Evolutionary conservation across 2,113 vertebrate species (phyloP).

Genomic region (Ardeotis arabs): DNA sequence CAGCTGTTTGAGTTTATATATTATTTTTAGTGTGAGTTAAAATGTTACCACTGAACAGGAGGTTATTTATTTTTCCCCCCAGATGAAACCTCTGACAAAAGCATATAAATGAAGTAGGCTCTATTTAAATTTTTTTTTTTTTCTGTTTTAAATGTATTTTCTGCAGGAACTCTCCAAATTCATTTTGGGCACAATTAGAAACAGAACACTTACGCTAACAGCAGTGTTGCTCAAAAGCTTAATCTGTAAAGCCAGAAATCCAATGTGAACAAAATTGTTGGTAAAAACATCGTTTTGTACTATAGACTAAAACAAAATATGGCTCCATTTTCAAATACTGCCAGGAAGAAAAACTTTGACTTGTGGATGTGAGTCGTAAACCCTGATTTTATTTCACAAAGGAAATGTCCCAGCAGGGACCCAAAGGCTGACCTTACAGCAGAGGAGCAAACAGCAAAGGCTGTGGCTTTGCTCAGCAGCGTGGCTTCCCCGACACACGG

Average conservation of each 20-base stretch:
- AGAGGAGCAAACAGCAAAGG: neutral
- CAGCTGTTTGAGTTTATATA: neutral
- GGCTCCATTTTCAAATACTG: accelerated
- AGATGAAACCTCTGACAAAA: neutral
- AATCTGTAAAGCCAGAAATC: neutral
- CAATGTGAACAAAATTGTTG: accelerated
- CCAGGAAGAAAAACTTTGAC: neutral
- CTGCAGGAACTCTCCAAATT: neutral
- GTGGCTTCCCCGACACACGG: accelerated
- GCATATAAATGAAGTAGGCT: neutral
- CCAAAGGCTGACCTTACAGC: neutral
- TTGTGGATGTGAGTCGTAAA: accelerated
- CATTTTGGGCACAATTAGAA: neutral
- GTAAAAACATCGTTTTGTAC: neutral
- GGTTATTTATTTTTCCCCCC: neutral
- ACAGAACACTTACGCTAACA: neutral
- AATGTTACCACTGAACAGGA: neutral
- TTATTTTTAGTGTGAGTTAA: neutral
- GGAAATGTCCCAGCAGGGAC: neutral
- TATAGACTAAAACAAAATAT: accelerated
- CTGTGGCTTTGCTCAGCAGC: accelerated
- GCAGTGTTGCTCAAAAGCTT: neutral
- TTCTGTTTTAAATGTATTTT: neutral
- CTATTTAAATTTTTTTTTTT: neutral
- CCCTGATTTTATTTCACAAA: accelerated